phyloP scores from a whole-genome alignment of 1,140 invertebrate species.

The Hyphantria cunea region DNA sequence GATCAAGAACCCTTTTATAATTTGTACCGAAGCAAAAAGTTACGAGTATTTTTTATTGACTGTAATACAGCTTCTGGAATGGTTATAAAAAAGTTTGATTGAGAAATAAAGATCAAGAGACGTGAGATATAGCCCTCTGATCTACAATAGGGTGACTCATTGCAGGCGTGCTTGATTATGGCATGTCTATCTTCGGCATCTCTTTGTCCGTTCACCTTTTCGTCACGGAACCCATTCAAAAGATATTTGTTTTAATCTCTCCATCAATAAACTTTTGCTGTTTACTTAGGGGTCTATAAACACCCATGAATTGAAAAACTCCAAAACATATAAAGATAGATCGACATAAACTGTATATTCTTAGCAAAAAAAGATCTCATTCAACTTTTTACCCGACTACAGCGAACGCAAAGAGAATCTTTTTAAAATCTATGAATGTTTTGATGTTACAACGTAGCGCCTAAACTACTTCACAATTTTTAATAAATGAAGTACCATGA shows the following conservation, averaged over 20 bases:
- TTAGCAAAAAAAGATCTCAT: too few species aligned
- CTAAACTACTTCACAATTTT: neutral
- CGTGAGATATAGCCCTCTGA: constrained; percentile 40
- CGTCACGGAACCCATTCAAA: constrained; percentile 47
- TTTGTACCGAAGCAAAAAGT: constrained; percentile 11
- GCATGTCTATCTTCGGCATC: constrained; percentile 47
- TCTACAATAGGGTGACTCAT: constrained; percentile 44
- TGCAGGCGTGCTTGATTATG: constrained; percentile 53
- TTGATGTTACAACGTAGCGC: constrained; percentile 10
- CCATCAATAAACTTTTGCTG: too few species aligned
- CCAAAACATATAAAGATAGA: too few species aligned
- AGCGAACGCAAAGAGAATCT: too few species aligned
- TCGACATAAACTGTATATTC: too few species aligned
- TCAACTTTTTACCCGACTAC: too few species aligned
- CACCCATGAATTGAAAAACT: too few species aligned
- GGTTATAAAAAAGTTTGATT: constrained; percentile 42
- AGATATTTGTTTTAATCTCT: constrained; percentile 43
- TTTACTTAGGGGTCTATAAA: too few species aligned
- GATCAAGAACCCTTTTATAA: constrained; percentile 36
- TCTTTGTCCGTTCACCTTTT: constrained; percentile 49
- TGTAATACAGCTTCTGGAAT: constrained; percentile 6
- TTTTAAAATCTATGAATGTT: too few species aligned
- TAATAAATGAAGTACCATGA: too few species aligned
- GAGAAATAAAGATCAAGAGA: constrained; percentile 44
- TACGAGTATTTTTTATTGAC: neutral